Conservation (phyloP, 2,888 invertebrate species). For the Stenchaetothrips biformis region DNA sequence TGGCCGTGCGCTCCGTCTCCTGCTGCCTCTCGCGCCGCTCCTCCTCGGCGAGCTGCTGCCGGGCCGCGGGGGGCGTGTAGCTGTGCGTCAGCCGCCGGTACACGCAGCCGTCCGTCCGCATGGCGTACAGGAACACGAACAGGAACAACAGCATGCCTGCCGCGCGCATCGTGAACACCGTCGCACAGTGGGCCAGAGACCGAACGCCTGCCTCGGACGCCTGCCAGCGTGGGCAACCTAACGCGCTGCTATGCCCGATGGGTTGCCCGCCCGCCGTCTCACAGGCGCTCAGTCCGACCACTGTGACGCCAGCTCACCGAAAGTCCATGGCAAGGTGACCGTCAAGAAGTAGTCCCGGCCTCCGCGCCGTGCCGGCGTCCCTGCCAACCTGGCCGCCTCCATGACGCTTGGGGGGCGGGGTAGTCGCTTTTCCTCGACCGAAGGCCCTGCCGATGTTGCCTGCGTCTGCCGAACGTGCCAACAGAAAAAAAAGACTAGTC, state of each 20-base stretch:
- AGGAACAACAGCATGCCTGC: background rate
- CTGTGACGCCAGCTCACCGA: background rate
- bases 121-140: background rate
- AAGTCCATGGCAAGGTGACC: background rate
- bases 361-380: background rate
- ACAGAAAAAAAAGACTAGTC: no score
- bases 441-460: no score
- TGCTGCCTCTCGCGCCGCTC: background rate
- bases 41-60: conserved; percentile 7
- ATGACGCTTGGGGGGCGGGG: background rate
- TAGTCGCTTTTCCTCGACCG: no score
- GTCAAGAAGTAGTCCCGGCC: background rate
- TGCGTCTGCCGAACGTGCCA: no score
- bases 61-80: conserved; percentile 3
- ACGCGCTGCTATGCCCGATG: background rate
- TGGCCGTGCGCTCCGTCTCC: conserved; percentile 1
- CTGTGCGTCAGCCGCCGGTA: background rate
- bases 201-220: no score
- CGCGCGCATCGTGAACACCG: background rate
- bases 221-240: no score
- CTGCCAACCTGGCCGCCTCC: background rate
- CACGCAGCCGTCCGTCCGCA: background rate
- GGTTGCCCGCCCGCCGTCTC: background rate
- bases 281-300: background rate
- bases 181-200: no score